Conservation (phyloP, 2,113 vertebrate species). For the Typhlomys cinereus region DNA sequence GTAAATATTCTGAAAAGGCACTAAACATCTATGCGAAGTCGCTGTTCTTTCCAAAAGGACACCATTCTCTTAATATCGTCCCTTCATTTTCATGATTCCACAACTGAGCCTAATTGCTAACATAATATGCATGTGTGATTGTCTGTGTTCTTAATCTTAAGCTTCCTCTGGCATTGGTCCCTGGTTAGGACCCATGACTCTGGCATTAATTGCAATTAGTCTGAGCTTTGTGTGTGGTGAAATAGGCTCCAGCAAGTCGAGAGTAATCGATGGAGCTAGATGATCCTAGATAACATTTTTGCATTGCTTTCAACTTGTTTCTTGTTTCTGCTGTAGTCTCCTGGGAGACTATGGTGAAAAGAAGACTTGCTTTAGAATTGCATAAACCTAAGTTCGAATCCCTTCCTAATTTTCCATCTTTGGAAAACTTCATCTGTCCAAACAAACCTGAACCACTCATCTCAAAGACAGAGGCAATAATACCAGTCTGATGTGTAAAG, state of each 20-base stretch:
- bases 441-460: not conserved
- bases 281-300: slow-evolving; percentile 42
- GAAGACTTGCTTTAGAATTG: slow-evolving; percentile 31
- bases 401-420: not conserved
- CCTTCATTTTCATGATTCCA: slow-evolving; percentile 35
- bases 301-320: slow-evolving; percentile 44
- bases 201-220: slow-evolving; percentile 50
- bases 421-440: not conserved
- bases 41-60: not conserved
- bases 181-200: slow-evolving; percentile 43
- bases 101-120: slow-evolving; percentile 44
- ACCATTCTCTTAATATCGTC: not conserved
- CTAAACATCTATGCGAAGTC: slow-evolving; percentile 23
- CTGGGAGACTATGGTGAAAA: slow-evolving; percentile 28
- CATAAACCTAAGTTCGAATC: slow-evolving; percentile 19
- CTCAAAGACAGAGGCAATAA: not conserved
- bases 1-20: slow-evolving; percentile 32
- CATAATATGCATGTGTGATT: slow-evolving; percentile 14
- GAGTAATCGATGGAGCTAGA: slow-evolving; percentile 27
- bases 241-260: slow-evolving; percentile 47
- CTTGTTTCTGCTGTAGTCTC: slow-evolving; percentile 46
- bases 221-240: slow-evolving; percentile 56
- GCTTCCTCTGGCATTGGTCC: slow-evolving; percentile 51
- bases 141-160: slow-evolving; percentile 54
- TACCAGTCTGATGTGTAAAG: not conserved